Evolutionary conservation across 2,113 vertebrate species (phyloP), one percentile per base, ranked within the genome.

Genomic region (Colistium nudipinnis): DNA sequence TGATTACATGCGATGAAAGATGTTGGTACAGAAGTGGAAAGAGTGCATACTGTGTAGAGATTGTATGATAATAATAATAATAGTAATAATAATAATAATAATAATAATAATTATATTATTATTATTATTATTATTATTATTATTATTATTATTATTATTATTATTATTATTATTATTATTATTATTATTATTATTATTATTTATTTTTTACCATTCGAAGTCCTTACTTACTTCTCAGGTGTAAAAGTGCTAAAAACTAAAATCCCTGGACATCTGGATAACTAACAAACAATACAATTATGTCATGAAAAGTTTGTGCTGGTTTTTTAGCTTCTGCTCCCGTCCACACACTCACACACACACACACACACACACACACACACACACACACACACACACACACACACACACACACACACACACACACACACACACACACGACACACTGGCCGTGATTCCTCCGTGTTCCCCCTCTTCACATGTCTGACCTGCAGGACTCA

Each of bases 401-500:
- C 13, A 12, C 33, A 22, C 47, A 33, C 30, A 12, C 16, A 41
- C 48, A 22, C 19, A 24, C 20, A 47, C 33, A 10, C 14, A 33
- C 49, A 44, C 28, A 20, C 43, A 45, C 19, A 22, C 43, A 45
- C n/a, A 22, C 43, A 22, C 19, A 38, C 13, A 12, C 13, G n/a
- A n/a, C n/a, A n/a, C 55, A 24, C 43, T 20, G 24, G 35, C 48
- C 56, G 45, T 7, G 25, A 65, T 62, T 72, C 55, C 28, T 53
- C 68, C 61, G 27, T 59, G 53, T 78, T 78, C 74, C 68, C 49
- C 24, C 12, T 45, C 33, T 86, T 88, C 84, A 80, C 78, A 87
- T 82, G 70, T 82, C 81, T 82, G 55, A 78, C 78, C 76, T 35
- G 11, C 73, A 77, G 78, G 80, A 84, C 82, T 74, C 62, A 55